These are phyloP conservation scores for Stictonetta naevosa DNA, from an alignment of 2,113 vertebrate genomes.

Conservation along the genomic window DNA sequence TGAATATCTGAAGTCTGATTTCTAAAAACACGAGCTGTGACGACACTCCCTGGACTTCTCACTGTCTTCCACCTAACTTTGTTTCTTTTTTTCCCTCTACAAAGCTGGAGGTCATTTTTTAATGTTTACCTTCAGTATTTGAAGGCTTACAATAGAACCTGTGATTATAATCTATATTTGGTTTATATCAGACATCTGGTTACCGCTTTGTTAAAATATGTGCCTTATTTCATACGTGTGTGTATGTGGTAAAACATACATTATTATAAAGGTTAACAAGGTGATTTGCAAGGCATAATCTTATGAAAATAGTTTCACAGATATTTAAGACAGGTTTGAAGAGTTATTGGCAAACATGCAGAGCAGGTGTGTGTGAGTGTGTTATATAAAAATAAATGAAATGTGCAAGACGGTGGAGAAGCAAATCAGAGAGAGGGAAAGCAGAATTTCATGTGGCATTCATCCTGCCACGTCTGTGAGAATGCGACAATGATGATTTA, in stretches of 20 bases:
- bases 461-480: constrained; percentile 43
- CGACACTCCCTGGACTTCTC: background rate
- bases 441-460: constrained; percentile 48
- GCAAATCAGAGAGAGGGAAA: background rate
- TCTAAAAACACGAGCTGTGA: background rate
- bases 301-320: background rate
- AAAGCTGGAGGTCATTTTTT: constrained; percentile 12
- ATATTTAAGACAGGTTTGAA: constrained; percentile 1
- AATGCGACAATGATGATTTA: constrained; percentile 33
- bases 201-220: constrained; percentile 11
- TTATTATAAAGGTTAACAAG: constrained; percentile 26
- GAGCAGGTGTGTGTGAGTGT: background rate
- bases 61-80: background rate
- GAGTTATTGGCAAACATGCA: background rate
- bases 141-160: background rate
- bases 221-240: background rate
- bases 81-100: background rate
- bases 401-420: background rate
- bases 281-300: constrained; percentile 6
- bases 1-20: background rate
- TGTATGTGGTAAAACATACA: background rate
- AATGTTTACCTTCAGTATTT: background rate
- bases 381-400: constrained; percentile 4
- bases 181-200: background rate
- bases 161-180: background rate